Percentiles rank a stretch among this genome's conserved stretches.
Evolutionary conservation across 2,113 vertebrate genomes (phyloP).

Genomic region (Ceratotherium simum): DNA sequence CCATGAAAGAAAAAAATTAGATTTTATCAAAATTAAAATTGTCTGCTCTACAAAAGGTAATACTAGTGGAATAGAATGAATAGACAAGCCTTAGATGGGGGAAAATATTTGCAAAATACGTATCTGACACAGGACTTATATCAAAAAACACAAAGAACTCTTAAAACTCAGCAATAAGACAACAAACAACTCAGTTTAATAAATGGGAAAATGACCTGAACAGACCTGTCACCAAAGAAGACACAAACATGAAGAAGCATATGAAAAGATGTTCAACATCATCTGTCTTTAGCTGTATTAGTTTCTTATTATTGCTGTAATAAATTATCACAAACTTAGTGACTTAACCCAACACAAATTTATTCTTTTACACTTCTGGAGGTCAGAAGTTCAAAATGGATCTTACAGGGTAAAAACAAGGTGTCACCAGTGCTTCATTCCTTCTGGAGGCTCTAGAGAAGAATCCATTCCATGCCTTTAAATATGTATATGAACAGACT

Average conservation of each 20-base stretch:
- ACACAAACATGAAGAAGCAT: not conserved
- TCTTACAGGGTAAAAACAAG: not conserved
- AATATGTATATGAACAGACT: not conserved
- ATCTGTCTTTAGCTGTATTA: not conserved
- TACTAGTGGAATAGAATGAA: not conserved
- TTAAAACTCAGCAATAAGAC: not conserved
- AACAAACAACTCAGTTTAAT: not conserved
- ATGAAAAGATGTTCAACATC: not conserved
- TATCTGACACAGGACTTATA: not conserved
- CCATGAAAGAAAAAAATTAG: not conserved
- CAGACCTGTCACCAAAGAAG: not conserved
- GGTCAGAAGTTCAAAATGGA: not conserved
- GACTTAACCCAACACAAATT: not conserved
- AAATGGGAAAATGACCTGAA: not conserved
- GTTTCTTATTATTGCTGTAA: not conserved
- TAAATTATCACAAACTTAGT: not conserved
- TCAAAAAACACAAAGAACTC: not conserved
- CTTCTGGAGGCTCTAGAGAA: not conserved
- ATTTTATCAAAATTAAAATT: conserved; percentile 20
- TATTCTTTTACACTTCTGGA: not conserved
- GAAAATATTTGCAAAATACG: not conserved
- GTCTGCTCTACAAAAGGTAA: not conserved
- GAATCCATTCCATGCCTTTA: not conserved
- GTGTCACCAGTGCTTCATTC: not conserved
- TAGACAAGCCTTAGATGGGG: not conserved